Base-by-base conservation (phyloP, 2,888 invertebrate genomes). In the Apomyelois bistriatella region DNA sequence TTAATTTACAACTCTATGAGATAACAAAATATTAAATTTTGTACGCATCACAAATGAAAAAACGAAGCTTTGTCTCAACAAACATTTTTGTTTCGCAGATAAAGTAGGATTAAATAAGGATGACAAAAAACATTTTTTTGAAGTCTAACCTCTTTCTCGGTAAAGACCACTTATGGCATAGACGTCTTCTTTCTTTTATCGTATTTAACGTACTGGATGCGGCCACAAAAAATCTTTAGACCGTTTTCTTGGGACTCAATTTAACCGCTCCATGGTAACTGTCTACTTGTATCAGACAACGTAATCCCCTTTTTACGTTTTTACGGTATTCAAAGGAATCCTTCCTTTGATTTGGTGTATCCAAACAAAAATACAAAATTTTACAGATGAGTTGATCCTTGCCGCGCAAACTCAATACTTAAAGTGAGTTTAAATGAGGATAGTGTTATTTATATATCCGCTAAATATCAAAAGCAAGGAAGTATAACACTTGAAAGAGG, bases 281-380 rank as follows among this genome's bases (percentile, higher is more conserved):
- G 60, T 54, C 53, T 51, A 49, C 54, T 50, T 57, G 61, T 61
- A 64, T 64, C 61, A 55, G 60, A 55, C 56, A 58, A 56, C 59
- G 55, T 76, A 76, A 80, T 79, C 78, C n/a, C n/a, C n/a, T 73
- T 61, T 66, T 65, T 22, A 22, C 22, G 22, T 22, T 68, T 72
- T 74, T 71, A 59, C 58, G 60, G 68, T 67, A 69, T 54, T 53
- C 55, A 52, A 57, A 60, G 61, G 51, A 57, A 46, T n/a, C n/a
- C n/a, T n/a, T n/a, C n/a, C n/a, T n/a, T n/a, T 32, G 46, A 46
- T 46, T 46, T 46, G 1, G 32, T 32, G 35, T 35, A 53, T 55
- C 56, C 54, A 52, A 43, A 48, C 48, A 54, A 37, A 60, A 64
- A 60, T 67, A 65, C 62, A 60, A 70, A 63, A 67, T 73, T 74